A percentile compares a stretch with the other conserved stretches of the same genome.
phyloP scores from a whole-genome alignment of 2,113 vertebrate species.

The human (Homo sapiens) region GRCh38 chr19:28978501-28979000 shows the following conservation, averaged over 20 bases:
- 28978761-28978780: no score
- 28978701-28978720: not conserved
- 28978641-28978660: conserved; percentile 22
- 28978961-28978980: not conserved
- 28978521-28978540: conserved; percentile 35
- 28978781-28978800: not conserved
- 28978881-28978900: not conserved
- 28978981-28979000: not conserved
- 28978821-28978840: not conserved
- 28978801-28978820: not conserved
- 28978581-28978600: conserved; percentile 22
- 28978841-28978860: not conserved
- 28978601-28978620: conserved; percentile 47
- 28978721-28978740: not conserved
- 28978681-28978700: not conserved
- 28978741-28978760: not conserved
- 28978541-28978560: not conserved
- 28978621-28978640: conserved; percentile 30
- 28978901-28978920: not conserved
- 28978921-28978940: not conserved
- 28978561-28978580: conserved; percentile 53
- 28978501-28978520: conserved; percentile 34
- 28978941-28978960: not conserved
- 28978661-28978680: conserved; percentile 29
- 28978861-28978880: not conserved